These are phyloP conservation scores for Mastigias papua DNA, from an alignment of 30 jellyfish, hydroid and myxozoan genomes.

Conservation along the genomic window DNA sequence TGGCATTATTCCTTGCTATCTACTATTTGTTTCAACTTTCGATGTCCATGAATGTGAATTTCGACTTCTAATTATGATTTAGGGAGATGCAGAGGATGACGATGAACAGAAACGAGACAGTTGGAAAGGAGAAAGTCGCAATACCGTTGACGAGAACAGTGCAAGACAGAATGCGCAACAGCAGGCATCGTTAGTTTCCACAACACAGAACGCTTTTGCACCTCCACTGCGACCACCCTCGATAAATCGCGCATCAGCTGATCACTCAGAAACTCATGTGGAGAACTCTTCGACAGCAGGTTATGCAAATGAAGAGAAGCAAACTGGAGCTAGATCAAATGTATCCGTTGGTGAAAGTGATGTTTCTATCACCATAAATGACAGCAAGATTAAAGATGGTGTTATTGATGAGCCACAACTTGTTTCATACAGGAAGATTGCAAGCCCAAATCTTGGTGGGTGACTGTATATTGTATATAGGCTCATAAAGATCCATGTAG, in stretches of 20 bases:
- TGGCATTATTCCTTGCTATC: too few relatives aligned
- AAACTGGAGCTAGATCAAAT: background rate
- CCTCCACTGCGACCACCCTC: conserved; percentile 68
- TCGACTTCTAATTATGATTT: background rate
- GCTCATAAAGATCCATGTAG: too few relatives aligned
- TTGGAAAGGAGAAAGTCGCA: background rate
- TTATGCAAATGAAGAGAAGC: conserved; percentile 16
- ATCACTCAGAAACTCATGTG: background rate
- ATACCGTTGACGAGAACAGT: background rate
- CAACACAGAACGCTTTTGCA: conserved; percentile 22
- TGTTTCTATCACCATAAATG: conserved; percentile 4
- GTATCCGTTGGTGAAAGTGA: conserved; percentile 26
- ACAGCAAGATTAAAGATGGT: conserved; percentile 12
- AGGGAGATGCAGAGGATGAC: conserved; percentile 73
- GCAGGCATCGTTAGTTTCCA: conserved; percentile 17
- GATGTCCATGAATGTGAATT: too few relatives aligned
- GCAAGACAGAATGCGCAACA: background rate
- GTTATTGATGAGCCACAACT: conserved; percentile 40
- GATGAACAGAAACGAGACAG: conserved; percentile 66
- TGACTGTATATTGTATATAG: background rate
- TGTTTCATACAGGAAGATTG: conserved; percentile 38
- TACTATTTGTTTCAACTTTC: too few relatives aligned
- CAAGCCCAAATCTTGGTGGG: conserved; percentile 34
- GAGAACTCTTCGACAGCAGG: conserved; percentile 13
- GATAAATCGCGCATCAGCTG: conserved; percentile 27